A percentile compares a stretch with the other conserved stretches of the same genome.
phyloP scores from a whole-genome alignment of 2,797 vertebrate genomes.

The Lithobates sylvaticus region DNA sequence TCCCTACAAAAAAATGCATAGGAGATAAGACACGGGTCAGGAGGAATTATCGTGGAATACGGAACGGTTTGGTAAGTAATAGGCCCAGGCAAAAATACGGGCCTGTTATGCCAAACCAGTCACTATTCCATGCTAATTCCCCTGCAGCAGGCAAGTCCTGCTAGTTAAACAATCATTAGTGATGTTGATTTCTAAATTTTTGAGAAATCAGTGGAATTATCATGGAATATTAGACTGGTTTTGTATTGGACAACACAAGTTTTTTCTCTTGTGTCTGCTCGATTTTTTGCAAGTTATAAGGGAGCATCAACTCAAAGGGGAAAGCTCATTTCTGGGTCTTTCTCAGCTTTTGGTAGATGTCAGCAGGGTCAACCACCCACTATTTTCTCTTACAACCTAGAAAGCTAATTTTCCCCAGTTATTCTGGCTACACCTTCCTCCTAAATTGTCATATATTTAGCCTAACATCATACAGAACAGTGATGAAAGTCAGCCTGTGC shows the following conservation, averaged over 20 bases:
- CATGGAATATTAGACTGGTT: constrained; percentile 58
- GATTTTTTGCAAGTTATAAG: too few species aligned
- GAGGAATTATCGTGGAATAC: constrained; percentile 63
- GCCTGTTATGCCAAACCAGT: constrained; percentile 61
- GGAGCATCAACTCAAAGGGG: too few species aligned
- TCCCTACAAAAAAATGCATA: constrained; percentile 65
- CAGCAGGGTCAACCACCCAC: too few species aligned
- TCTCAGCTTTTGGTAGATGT: too few species aligned
- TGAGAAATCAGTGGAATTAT: constrained; percentile 33
- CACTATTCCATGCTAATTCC: constrained; percentile 57
- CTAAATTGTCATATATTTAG: too few species aligned
- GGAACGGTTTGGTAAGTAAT: constrained; percentile 63
- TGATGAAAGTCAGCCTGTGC: too few species aligned
- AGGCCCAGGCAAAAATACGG: constrained; percentile 50
- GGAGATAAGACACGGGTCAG: constrained; percentile 60
- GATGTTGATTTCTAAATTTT: neutral
- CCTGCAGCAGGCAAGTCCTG: constrained; percentile 25
- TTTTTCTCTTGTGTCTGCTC: too few species aligned
- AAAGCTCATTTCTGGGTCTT: too few species aligned
- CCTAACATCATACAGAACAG: too few species aligned
- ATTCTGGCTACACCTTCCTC: too few species aligned
- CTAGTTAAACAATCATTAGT: neutral
- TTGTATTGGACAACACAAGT: neutral
- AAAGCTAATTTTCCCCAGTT: too few species aligned
- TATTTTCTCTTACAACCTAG: too few species aligned